Evolutionary conservation across 2,797 vertebrate genomes (phyloP).

Genomic region (Pangasius krempfi): DNA sequence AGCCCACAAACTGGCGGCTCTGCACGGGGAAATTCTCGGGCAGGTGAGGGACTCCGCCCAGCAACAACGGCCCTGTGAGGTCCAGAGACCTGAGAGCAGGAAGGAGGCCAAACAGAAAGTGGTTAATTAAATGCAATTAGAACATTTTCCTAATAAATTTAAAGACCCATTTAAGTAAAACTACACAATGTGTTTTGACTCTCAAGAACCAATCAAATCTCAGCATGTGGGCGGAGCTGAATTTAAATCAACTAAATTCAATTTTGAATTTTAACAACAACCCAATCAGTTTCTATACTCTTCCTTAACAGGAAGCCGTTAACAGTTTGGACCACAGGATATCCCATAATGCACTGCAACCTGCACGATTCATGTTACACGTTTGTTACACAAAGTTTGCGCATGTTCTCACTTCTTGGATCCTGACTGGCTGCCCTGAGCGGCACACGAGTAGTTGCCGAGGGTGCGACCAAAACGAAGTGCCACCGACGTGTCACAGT

Average conservation of each 20-base stretch:
- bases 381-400: neutral
- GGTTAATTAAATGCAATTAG: neutral
- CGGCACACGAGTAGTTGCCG: slow-evolving; percentile 90
- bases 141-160: neutral
- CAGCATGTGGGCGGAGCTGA: neutral
- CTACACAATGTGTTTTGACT: neutral
- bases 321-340: neutral
- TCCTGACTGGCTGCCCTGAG: slow-evolving; percentile 90
- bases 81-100: slow-evolving; percentile 83
- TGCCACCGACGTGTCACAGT: slow-evolving; percentile 87
- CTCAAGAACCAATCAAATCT: neutral
- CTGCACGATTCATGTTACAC: neutral
- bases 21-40: slow-evolving; percentile 89
- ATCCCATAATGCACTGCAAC: neutral
- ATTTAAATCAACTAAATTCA: neutral
- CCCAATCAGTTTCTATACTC: neutral
- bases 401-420: slow-evolving; percentile 87
- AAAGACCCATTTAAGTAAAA: neutral
- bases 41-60: slow-evolving; percentile 90
- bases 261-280: neutral
- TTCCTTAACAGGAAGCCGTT: neutral
- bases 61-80: slow-evolving; percentile 88
- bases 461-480: slow-evolving; percentile 84
- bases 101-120: neutral
- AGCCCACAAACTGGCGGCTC: slow-evolving; percentile 89